These are phyloP conservation scores for Nomia melanderi DNA, from an alignment of 1,140 invertebrate genomes.

Conservation along the genomic window DNA sequence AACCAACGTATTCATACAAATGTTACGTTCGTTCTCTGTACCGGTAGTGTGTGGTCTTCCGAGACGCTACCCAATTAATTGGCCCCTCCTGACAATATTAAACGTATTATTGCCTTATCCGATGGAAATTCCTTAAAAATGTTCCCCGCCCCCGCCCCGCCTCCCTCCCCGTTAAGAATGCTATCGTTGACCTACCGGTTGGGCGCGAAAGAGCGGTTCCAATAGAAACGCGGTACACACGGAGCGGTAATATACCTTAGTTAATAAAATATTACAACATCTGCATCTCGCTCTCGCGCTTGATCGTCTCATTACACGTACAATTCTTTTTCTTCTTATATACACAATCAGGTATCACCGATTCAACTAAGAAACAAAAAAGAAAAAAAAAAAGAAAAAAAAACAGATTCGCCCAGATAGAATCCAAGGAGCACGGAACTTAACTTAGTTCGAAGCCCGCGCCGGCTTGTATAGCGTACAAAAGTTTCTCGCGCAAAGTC, in stretches of 20 bases:
- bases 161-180: no score
- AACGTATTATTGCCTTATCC: conserved; percentile 19
- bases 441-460: conserved; percentile 98
- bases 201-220: neutral
- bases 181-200: neutral
- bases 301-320: conserved; percentile 1
- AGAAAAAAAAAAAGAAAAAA: no score
- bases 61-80: conserved; percentile 49
- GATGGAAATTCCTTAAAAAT: conserved; percentile 2
- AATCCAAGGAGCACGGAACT: conserved; percentile 56
- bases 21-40: conserved; percentile 22
- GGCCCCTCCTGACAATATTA: conserved; percentile 58
- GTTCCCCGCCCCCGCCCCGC: neutral
- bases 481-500: conserved; percentile 90
- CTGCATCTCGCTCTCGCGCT: neutral
- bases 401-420: neutral
- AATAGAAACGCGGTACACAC: conserved; percentile 24
- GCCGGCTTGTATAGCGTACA: conserved; percentile 96
- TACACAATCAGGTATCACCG: conserved; percentile 30
- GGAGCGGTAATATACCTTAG: conserved; percentile 13
- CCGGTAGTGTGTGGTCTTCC: neutral
- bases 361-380: conserved; percentile 13
- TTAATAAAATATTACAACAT: conserved; percentile 21
- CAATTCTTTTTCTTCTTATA: conserved; percentile 9
- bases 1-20: conserved; percentile 46